These are phyloP conservation scores for Myzus persicae DNA, from an alignment of 1,140 invertebrate genomes.

Conservation along the genomic window DNA sequence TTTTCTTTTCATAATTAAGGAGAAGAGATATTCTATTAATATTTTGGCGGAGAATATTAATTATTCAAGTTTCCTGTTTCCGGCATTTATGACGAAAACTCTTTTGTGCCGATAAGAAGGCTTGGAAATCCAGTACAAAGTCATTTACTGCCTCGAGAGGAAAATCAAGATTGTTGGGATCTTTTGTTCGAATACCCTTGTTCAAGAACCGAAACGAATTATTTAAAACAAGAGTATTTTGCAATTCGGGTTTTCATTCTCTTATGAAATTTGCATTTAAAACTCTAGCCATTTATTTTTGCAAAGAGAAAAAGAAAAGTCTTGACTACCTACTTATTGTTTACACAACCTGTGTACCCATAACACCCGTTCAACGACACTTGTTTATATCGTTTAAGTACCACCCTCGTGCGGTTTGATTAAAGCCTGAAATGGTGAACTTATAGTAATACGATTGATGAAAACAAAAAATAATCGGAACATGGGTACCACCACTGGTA, in stretches of 20 bases:
- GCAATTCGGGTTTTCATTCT: not conserved
- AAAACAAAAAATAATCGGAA: not conserved
- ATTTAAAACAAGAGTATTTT: slow-evolving; percentile 22
- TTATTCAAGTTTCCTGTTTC: slow-evolving; percentile 18
- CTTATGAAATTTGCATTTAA: slow-evolving; percentile 24
- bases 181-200: slow-evolving; percentile 16
- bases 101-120: not conserved
- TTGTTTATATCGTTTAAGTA: not conserved
- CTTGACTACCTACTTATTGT: not conserved
- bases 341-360: not conserved
- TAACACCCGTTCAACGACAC: not conserved
- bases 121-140: not conserved
- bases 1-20: not conserved
- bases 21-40: slow-evolving; percentile 7
- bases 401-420: not conserved
- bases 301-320: not conserved
- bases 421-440: not conserved
- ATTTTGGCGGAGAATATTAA: not conserved
- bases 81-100: slow-evolving; percentile 6
- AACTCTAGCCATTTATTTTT: not conserved
- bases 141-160: slow-evolving; percentile 28
- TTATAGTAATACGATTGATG: not conserved
- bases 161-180: slow-evolving; percentile 23
- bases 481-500: not conserved
- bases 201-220: slow-evolving; percentile 20